These are phyloP conservation scores for Tipula lateralis DNA, from an alignment of 2,888 invertebrate genomes.

Conservation along the genomic window DNA sequence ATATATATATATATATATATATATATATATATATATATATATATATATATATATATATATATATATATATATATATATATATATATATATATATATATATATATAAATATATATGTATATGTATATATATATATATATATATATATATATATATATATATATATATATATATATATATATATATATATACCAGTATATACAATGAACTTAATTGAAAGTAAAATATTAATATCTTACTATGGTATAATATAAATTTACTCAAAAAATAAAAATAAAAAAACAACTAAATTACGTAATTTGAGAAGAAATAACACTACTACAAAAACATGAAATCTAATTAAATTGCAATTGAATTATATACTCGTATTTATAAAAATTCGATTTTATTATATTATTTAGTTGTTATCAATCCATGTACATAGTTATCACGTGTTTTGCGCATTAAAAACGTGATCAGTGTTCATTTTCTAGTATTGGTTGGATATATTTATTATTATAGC, in stretches of 20 bases:
- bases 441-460: background rate
- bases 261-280: background rate
- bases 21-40: too few relatives aligned
- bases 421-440: background rate
- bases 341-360: background rate
- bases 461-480: background rate
- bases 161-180: too few relatives aligned
- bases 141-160: too few relatives aligned
- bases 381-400: background rate
- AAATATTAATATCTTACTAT: background rate
- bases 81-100: too few relatives aligned
- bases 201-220: slow-evolving; percentile 24
- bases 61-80: too few relatives aligned
- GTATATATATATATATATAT: too few relatives aligned
- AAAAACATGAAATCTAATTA: background rate
- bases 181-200: background rate
- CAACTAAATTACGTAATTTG: background rate
- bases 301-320: background rate
- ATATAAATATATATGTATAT: too few relatives aligned
- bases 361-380: background rate
- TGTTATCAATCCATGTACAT: background rate
- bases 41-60: too few relatives aligned
- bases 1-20: too few relatives aligned
- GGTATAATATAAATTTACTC: background rate
- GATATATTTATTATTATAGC: background rate